Base-by-base conservation (phyloP, 2,113 vertebrate species). In the Vimba vimba region DNA sequence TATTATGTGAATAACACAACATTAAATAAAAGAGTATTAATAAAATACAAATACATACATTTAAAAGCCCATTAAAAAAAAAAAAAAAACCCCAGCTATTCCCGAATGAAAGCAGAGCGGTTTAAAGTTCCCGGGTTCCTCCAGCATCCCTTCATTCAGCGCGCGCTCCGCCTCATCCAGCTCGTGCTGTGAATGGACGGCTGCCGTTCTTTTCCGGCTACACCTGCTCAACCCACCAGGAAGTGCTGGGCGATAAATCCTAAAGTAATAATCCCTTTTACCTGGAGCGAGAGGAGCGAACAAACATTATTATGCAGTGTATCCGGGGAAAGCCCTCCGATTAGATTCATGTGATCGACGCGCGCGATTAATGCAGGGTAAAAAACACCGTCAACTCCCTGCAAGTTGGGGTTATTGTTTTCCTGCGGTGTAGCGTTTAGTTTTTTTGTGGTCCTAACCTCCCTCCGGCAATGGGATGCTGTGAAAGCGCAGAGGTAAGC, bases 401-500 rank as follows among this genome's bases (percentile, higher is more conserved):
- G 91, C 90, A 86, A 89, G 90, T 92, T 91, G 87, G 89, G 88
- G 88, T 89, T 90, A 89, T 89, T 92, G 92, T 89, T 92, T 92
- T 88, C 88, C 91, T 90, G 89, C 86, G 90, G 88, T 89, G 89
- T 88, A 82, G 91, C 91, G 86, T 86, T 89, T 88, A 78, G 91
- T 86, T 89, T 89, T 73, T 91, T 89, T 87, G 92, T 90, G 84
- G 89, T 89, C 91, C 87, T 87, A 88, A 93, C 90, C 92, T 75
- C 66, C 90, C 89, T 89, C 90, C 93, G 93, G 94, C 93, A 86
- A 96, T 96, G 95, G 95, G 95, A 95, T 95, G 95, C 94, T 94
- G 95, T 93, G 95, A 94, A 80, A 95, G 95, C 92, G 68, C 93
- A 86, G 94, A 96, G 95, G 95, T 96, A 92, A 94, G 94, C 59